phyloP scores from a whole-genome alignment of 2,797 vertebrate species.

The Telmatherina bonti region DNA sequence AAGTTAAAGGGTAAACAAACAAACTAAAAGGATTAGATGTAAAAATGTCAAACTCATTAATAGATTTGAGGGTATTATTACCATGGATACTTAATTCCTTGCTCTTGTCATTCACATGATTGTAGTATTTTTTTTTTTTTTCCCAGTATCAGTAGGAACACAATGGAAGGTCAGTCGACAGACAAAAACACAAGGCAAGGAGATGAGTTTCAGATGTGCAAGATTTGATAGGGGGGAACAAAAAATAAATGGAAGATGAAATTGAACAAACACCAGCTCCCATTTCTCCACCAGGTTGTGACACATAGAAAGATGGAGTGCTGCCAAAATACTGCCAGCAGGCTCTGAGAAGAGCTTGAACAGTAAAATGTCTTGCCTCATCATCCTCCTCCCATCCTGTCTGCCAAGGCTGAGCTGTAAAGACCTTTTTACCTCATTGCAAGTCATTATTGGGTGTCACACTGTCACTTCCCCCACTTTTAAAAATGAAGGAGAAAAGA shows the following conservation, averaged over 20 bases:
- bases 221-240: slow-evolving; percentile 17
- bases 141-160: neutral
- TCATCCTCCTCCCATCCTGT: slow-evolving; percentile 32
- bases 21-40: too few species aligned
- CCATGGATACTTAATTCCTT: neutral
- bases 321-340: slow-evolving; percentile 48
- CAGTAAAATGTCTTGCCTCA: slow-evolving; percentile 33
- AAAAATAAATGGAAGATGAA: too few species aligned
- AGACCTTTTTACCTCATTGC: slow-evolving; percentile 59
- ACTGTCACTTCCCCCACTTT: slow-evolving; percentile 30
- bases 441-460: slow-evolving; percentile 61
- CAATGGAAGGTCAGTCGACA: neutral
- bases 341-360: slow-evolving; percentile 50
- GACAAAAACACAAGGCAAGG: neutral
- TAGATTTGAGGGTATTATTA: neutral
- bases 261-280: slow-evolving; percentile 31
- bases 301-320: slow-evolving; percentile 45
- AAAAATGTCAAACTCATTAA: slow-evolving; percentile 6
- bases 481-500: slow-evolving; percentile 9
- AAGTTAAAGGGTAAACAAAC: slow-evolving; percentile 47
- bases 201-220: neutral
- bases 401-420: slow-evolving; percentile 50
- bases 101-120: slow-evolving; percentile 4
- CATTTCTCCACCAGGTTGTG: slow-evolving; percentile 21
- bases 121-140: neutral